Percentiles rank a stretch among this genome's conserved stretches.
These are phyloP conservation scores for Anomalospiza imberbis DNA, from an alignment of 2,797 vertebrate species.

Conservation along the genomic window DNA sequence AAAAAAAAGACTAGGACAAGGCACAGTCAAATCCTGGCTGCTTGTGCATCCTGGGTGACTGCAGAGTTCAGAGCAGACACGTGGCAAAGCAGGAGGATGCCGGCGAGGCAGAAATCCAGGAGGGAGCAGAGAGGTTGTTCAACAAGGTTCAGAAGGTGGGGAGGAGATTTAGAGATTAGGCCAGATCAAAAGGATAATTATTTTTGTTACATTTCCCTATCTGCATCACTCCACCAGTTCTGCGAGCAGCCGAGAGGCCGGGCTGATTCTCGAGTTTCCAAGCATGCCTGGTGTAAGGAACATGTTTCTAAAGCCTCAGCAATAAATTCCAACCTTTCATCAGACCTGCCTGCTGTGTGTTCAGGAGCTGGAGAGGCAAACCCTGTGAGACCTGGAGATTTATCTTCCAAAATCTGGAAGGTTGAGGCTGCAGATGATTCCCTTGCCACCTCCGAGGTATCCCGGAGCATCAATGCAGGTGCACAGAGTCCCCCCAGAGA, in stretches of 20 bases:
- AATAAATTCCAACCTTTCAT: background rate
- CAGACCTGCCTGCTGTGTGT: background rate
- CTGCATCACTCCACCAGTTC: constrained; percentile 25
- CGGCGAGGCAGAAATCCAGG: background rate
- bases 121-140: background rate
- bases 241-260: background rate
- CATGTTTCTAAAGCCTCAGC: background rate
- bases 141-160: constrained; percentile 22
- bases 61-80: background rate
- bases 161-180: constrained; percentile 33
- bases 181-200: constrained; percentile 54
- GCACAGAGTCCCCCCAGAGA: background rate
- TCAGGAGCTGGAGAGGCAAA: background rate
- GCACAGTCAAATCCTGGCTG: background rate
- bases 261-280: background rate
- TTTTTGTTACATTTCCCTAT: constrained; percentile 34
- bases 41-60: background rate
- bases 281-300: background rate
- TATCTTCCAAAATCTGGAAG: background rate
- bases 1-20: background rate
- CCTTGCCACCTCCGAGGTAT: fast-evolving
- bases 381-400: fast-evolving
- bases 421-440: background rate
- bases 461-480: background rate
- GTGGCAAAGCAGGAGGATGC: background rate